Evolutionary conservation across 1,140 invertebrate genomes (phyloP).

Genomic region (Drosophila bifasciata): DNA sequence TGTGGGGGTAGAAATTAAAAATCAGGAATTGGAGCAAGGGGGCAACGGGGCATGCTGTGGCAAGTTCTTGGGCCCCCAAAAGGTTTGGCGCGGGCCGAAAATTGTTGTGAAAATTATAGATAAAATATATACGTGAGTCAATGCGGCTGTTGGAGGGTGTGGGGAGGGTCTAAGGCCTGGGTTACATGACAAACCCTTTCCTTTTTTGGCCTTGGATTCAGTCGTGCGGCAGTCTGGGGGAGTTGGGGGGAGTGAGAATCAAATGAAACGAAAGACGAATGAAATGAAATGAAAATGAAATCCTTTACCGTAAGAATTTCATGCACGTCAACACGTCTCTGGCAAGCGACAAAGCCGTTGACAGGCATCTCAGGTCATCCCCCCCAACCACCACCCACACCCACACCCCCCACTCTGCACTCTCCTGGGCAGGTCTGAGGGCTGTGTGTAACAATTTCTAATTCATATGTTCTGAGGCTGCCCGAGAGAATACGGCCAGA

Average conservation of each 20-base stretch:
- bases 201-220: slow-evolving; percentile 52
- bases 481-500: neutral
- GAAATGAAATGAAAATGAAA: slow-evolving; percentile 73
- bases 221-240: slow-evolving; percentile 72
- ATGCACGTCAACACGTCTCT: slow-evolving; percentile 80
- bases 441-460: slow-evolving; percentile 74
- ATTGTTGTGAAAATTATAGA: slow-evolving; percentile 57
- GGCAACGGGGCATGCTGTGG: no score
- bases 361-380: slow-evolving; percentile 39
- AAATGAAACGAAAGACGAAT: slow-evolving; percentile 50
- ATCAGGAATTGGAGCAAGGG: neutral
- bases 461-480: slow-evolving; percentile 72
- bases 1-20: slow-evolving; percentile 40
- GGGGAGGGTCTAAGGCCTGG: no score
- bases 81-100: slow-evolving; percentile 11
- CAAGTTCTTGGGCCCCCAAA: slow-evolving; percentile 10
- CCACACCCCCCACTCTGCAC: slow-evolving; percentile 1
- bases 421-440: neutral
- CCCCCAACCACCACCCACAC: neutral
- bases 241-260: slow-evolving; percentile 32
- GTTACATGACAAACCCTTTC: no score
- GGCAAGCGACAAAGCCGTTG: slow-evolving; percentile 61
- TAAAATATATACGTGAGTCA: slow-evolving; percentile 58
- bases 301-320: slow-evolving; percentile 81
- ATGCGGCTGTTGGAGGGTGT: no score